Percentiles rank a stretch among this genome's conserved stretches.
Conservation (phyloP, 2,113 vertebrate genomes). For the Hippocampus barbouri region DNA sequence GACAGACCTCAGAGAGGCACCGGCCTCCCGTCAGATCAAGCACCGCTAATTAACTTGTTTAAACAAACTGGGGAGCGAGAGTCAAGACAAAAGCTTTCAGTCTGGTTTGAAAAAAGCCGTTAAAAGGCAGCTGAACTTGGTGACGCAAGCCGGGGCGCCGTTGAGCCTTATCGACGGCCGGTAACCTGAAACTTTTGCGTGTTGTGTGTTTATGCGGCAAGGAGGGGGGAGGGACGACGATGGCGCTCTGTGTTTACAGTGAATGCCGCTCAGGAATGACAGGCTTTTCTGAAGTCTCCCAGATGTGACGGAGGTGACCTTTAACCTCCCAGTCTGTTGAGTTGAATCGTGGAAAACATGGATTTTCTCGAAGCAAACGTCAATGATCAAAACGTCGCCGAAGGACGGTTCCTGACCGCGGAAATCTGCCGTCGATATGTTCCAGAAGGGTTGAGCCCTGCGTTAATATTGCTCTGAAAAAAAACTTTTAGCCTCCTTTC, state of each 20-base stretch:
- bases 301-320: conserved; percentile 57
- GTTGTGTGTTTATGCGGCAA: conserved; percentile 44
- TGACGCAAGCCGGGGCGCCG: conserved; percentile 34
- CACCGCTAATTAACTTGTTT: conserved; percentile 70
- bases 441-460: too few species aligned
- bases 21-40: conserved; percentile 60
- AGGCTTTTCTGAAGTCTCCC: conserved; percentile 51
- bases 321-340: conserved; percentile 42
- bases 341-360: conserved; percentile 48
- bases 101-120: conserved; percentile 71
- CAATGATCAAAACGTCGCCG: conserved; percentile 26
- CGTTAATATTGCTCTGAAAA: too few species aligned
- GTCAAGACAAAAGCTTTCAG: conserved; percentile 72
- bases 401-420: conserved; percentile 17
- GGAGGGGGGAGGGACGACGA: conserved; percentile 31
- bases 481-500: too few species aligned
- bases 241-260: conserved; percentile 32
- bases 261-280: conserved; percentile 36
- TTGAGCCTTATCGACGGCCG: conserved; percentile 58
- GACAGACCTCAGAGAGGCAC: conserved; percentile 56
- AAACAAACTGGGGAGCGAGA: conserved; percentile 69
- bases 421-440: background rate
- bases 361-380: conserved; percentile 27
- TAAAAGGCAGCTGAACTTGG: conserved; percentile 53
- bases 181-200: conserved; percentile 61